These are phyloP conservation scores for Philaenus spumarius DNA, from an alignment of 1,140 invertebrate species.

Conservation along the genomic window DNA sequence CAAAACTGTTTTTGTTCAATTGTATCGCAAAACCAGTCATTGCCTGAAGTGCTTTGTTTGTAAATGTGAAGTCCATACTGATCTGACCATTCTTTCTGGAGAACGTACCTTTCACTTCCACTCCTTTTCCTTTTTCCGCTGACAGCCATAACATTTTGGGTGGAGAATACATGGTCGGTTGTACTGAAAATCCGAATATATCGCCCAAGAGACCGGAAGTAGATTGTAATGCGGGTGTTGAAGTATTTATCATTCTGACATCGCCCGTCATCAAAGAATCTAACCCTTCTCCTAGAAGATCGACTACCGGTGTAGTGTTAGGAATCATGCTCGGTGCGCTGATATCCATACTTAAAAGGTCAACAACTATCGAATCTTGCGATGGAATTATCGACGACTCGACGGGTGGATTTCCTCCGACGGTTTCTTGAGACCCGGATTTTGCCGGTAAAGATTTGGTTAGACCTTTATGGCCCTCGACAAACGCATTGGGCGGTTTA, in stretches of 20 bases:
- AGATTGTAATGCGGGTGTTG: slow-evolving; percentile 41
- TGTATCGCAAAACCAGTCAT: slow-evolving; percentile 96
- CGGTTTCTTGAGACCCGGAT: slow-evolving; percentile 29
- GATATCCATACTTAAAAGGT: slow-evolving; percentile 94
- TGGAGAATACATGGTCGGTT: slow-evolving; percentile 59
- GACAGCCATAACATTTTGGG: slow-evolving; percentile 90
- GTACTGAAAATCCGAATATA: slow-evolving; percentile 73
- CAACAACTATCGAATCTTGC: slow-evolving; percentile 93
- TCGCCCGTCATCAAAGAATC: slow-evolving; percentile 66
- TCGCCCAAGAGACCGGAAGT: slow-evolving; percentile 74
- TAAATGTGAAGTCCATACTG: slow-evolving; percentile 93
- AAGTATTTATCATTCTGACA: slow-evolving; percentile 46
- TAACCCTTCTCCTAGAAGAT: slow-evolving; percentile 73
- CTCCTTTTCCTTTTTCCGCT: slow-evolving; percentile 91
- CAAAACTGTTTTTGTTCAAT: slow-evolving; percentile 98
- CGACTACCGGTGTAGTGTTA: slow-evolving; percentile 46
- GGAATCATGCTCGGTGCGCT: slow-evolving; percentile 48
- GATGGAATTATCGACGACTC: slow-evolving; percentile 72
- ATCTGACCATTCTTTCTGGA: slow-evolving; percentile 75
- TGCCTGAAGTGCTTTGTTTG: slow-evolving; percentile 96
- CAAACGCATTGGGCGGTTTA: slow-evolving; percentile 97
- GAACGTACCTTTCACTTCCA: slow-evolving; percentile 96
- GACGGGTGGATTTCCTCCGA: slow-evolving; percentile 33
- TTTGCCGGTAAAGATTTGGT: slow-evolving; percentile 45
- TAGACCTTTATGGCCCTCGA: slow-evolving; percentile 68